A percentile compares a stretch with the other conserved stretches of the same genome.
phyloP scores from a whole-genome alignment of 2,113 vertebrate species.

The Nesoenas mayeri region DNA sequence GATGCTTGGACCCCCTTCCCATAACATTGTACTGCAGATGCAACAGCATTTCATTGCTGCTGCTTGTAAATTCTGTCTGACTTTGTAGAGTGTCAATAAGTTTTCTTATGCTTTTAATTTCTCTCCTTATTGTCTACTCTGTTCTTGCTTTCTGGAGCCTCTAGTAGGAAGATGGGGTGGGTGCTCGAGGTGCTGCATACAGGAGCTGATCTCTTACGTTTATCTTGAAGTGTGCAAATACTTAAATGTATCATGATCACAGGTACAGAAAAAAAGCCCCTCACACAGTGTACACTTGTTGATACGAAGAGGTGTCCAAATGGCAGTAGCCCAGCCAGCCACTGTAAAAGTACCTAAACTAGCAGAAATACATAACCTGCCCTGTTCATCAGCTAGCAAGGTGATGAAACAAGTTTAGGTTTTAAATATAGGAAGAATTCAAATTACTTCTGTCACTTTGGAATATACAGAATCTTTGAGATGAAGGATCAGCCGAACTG shows the following conservation, averaged over 20 bases:
- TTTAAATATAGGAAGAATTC: neutral
- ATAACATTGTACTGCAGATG: neutral
- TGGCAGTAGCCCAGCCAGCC: neutral
- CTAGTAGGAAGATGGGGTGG: neutral
- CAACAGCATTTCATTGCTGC: neutral
- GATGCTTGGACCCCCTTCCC: neutral
- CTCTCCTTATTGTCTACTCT: neutral
- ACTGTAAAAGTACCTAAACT: neutral
- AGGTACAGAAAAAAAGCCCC: neutral
- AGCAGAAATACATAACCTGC: neutral
- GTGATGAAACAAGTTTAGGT: neutral
- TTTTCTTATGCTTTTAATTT: neutral
- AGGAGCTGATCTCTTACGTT: neutral
- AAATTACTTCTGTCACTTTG: neutral
- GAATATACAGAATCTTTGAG: neutral
- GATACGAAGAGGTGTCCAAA: neutral
- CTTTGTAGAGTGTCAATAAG: neutral
- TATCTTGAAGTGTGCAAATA: neutral
- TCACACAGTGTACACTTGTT: neutral
- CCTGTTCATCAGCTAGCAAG: neutral
- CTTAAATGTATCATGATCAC: neutral
- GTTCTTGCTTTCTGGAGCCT: neutral
- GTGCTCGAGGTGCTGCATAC: accelerated
- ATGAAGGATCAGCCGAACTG: neutral
- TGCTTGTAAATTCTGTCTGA: neutral